Evolutionary conservation across 1,140 invertebrate species (phyloP), one percentile per base, ranked within the genome.

Genomic region (Pachyrhynchus sulphureomaculatus): DNA sequence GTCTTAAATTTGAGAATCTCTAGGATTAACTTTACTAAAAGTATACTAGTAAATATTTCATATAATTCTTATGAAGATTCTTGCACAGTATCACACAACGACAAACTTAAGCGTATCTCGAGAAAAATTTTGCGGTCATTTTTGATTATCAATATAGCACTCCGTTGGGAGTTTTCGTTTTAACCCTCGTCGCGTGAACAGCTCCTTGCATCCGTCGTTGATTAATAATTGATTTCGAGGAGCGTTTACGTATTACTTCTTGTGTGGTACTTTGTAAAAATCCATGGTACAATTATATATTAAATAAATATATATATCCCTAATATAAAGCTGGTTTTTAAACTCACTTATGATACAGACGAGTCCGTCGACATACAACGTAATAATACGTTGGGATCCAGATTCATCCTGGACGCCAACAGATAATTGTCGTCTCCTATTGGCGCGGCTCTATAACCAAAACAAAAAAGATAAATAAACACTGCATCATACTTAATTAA

Each of bases 391-490:
- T 33, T 44, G 9, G 56, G 23, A 63, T 80, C 81, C 47, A 79
- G 76, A 49, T 80, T 80, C 62, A 79, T 78, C 60, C 80, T 71
- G 21, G 78, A 80, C 45, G 82, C 82, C 67, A 86, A 81, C 54
- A 92, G 81, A 75, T 93, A 93, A 76, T 92, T 92, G 75, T 93
- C 90, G 73, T 93, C 90, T 54, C 90, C 91, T 65, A 93, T 93
- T 5, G 91, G 91, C 42, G 90, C 89, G 82, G 91, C 88, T 67
- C 88, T 90, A 72, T 0, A 79, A 80, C 66, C 71, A 69, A 67
- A 49, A 39, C 56, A 67, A 68, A 42, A 67, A 68, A 26, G 52
- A 51, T 36, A 5, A 10, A 17, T 44, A 26, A 6, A 34, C 5
- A n/a, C n/a, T n/a, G n/a, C n/a, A n/a, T n/a, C n/a, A n/a, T n/a